Percentiles rank a stretch among this genome's conserved stretches.
Conservation (phyloP, 92 coral and sea anemone species). For the Pocillopora grandis region DNA sequence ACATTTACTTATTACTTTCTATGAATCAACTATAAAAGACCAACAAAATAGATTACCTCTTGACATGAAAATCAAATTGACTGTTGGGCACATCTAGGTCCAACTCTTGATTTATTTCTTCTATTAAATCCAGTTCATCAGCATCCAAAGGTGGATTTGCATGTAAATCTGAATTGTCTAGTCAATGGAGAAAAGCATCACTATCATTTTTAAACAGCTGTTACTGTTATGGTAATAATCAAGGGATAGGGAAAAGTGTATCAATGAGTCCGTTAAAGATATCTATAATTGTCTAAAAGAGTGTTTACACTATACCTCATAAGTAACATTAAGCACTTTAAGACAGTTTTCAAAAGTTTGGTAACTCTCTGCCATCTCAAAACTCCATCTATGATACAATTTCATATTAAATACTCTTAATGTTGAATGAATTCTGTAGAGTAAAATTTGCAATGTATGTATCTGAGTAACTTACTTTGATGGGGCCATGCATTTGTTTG, state of each 20-base stretch:
- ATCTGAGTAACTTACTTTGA: constrained; percentile 15
- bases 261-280: too few species aligned
- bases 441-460: not conserved
- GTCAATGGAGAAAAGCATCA: not conserved
- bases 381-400: too few species aligned
- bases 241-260: not conserved
- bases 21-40: not conserved
- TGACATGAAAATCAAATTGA: constrained; percentile 46
- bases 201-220: not conserved
- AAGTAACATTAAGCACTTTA: too few species aligned
- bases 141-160: constrained; percentile 14
- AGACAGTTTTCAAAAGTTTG: too few species aligned
- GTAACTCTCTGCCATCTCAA: too few species aligned
- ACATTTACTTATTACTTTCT: too few species aligned
- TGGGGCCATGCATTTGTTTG: not conserved
- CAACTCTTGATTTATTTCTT: constrained; percentile 85
- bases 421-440: too few species aligned
- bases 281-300: too few species aligned
- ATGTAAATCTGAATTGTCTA: constrained; percentile 8
- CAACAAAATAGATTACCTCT: constrained; percentile 54
- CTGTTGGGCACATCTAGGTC: constrained; percentile 33
- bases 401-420: too few species aligned
- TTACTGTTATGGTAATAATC: not conserved
- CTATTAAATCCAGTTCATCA: constrained; percentile 80
- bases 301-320: too few species aligned